These are phyloP conservation scores for Odobenus rosmarus DNA, from an alignment of 2,113 vertebrate species.

Conservation along the genomic window DNA sequence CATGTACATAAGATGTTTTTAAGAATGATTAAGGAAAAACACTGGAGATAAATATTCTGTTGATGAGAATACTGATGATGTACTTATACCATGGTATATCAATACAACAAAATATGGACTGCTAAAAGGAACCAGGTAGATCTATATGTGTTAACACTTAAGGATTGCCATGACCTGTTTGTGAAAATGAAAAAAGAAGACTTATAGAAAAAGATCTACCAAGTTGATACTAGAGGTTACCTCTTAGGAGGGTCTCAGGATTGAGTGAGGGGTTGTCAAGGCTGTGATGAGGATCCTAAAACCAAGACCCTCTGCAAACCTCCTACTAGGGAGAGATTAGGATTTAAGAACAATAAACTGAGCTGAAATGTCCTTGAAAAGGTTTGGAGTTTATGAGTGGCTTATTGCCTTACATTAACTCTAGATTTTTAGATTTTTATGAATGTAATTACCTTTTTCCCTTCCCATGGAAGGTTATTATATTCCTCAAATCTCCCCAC, in stretches of 20 bases:
- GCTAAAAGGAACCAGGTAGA: not conserved
- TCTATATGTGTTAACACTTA: slow-evolving; percentile 1
- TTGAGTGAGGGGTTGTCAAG: not conserved
- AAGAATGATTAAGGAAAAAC: not conserved
- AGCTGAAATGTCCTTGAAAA: not conserved
- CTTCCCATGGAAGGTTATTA: not conserved
- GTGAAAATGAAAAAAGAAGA: not conserved
- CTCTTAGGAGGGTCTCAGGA: fast-evolving
- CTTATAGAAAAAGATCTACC: not conserved
- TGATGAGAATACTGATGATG: not conserved
- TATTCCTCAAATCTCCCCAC: not conserved
- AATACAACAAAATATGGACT: not conserved
- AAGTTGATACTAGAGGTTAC: not conserved
- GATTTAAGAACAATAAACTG: not conserved
- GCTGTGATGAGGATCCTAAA: not conserved
- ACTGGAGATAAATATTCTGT: not conserved
- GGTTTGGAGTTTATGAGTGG: not conserved
- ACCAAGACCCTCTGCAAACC: not conserved
- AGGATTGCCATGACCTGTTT: not conserved
- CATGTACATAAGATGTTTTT: not conserved
- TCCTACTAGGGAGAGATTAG: not conserved
- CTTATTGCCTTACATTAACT: not conserved
- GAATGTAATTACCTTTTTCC: not conserved
- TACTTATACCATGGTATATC: not conserved
- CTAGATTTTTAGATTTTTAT: not conserved